Evolutionary conservation across 2,797 vertebrate genomes (phyloP).

Genomic region (Darevskia nairensis): DNA sequence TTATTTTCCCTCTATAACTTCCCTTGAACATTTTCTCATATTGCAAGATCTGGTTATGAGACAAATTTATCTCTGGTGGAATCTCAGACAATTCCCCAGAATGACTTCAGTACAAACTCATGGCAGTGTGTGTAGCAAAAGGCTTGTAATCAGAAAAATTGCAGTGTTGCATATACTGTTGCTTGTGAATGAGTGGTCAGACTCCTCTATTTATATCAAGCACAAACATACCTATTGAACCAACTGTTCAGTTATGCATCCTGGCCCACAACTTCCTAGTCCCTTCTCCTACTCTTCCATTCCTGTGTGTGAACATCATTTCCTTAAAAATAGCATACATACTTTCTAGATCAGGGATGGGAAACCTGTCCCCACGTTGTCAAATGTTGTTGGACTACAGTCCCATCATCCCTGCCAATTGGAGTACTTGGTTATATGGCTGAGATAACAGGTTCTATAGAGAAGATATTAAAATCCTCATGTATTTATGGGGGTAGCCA

Average conservation of each 20-base stretch:
- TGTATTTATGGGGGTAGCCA: no score
- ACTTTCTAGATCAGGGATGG: no score
- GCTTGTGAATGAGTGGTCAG: background rate
- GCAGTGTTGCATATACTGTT: no score
- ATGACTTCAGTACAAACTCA: slow-evolving; percentile 35
- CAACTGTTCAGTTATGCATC: background rate
- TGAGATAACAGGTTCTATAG: background rate
- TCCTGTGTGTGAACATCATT: background rate
- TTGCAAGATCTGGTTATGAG: slow-evolving; percentile 32
- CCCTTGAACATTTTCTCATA: slow-evolving; percentile 26
- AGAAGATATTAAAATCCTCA: background rate
- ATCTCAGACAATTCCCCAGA: background rate
- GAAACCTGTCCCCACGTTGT: no score
- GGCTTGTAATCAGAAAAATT: background rate
- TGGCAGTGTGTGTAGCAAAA: background rate
- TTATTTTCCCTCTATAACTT: slow-evolving; percentile 9
- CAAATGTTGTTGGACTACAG: no score
- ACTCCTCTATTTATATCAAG: background rate
- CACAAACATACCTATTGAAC: background rate
- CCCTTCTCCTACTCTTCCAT: background rate
- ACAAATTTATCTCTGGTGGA: slow-evolving; percentile 11
- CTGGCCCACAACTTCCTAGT: background rate
- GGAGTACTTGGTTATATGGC: background rate
- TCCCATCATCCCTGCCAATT: no score
- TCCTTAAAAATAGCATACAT: background rate